Evolutionary conservation across 2,113 vertebrate genomes (phyloP).

Genomic region (Erpornis zantholeuca): DNA sequence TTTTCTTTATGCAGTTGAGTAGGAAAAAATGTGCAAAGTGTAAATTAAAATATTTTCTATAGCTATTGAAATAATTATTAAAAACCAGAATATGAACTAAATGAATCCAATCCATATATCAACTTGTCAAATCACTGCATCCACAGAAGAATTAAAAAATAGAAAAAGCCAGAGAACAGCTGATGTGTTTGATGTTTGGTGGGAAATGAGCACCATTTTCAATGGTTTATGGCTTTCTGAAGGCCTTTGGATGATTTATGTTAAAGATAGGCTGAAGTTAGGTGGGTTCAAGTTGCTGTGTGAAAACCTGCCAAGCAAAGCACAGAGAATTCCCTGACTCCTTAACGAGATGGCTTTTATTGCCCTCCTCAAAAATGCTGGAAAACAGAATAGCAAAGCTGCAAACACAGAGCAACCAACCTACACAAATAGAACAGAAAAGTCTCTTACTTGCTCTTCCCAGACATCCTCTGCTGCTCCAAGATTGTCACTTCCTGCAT

Average conservation of each 20-base stretch:
- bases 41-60: neutral
- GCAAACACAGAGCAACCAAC: neutral
- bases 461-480: neutral
- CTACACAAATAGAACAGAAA: neutral
- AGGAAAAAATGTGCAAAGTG: neutral
- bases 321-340: conserved; percentile 35
- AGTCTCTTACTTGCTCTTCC: neutral
- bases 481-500: neutral
- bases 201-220: conserved; percentile 35
- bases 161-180: neutral
- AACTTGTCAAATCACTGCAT: neutral
- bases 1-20: neutral
- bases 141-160: neutral
- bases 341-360: neutral
- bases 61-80: neutral
- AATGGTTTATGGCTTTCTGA: conserved; percentile 17
- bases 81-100: neutral
- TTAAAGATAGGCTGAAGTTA: conserved; percentile 43
- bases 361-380: neutral
- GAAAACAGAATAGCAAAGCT: neutral
- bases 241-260: conserved; percentile 42
- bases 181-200: conserved; percentile 10
- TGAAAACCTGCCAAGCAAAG: conserved; percentile 59
- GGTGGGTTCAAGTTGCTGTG: conserved; percentile 26
- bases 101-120: neutral